These are phyloP conservation scores for Agapostemon virescens DNA, from an alignment of 2,888 invertebrate genomes.

Conservation along the genomic window DNA sequence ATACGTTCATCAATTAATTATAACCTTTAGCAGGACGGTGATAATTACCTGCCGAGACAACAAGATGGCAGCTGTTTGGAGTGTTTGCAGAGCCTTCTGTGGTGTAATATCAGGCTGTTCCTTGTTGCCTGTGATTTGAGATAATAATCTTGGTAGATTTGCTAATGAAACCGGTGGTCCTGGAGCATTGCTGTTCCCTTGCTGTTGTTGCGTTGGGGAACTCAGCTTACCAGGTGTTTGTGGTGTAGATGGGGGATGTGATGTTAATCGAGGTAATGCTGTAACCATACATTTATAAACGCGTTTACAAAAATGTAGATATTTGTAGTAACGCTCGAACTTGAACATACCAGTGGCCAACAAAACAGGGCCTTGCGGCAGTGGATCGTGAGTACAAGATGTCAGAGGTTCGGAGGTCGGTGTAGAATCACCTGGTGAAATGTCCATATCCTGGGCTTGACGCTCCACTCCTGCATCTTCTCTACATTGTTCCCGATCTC, in stretches of 20 bases:
- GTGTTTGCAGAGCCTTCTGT: slow-evolving; percentile 82
- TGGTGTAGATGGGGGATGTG: slow-evolving; percentile 81
- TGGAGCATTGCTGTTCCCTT: slow-evolving; percentile 77
- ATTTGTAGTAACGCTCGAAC: background rate
- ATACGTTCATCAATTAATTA: no score
- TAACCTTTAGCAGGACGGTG: no score
- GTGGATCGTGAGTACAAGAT: slow-evolving; percentile 82
- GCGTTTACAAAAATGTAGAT: background rate
- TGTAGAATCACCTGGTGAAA: slow-evolving; percentile 94
- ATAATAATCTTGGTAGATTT: slow-evolving; percentile 81
- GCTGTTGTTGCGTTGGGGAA: slow-evolving; percentile 75
- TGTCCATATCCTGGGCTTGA: slow-evolving; percentile 93
- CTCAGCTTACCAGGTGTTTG: slow-evolving; percentile 77
- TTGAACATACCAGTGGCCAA: slow-evolving; percentile 82
- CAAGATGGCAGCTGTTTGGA: slow-evolving; percentile 81
- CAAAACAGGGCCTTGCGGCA: slow-evolving; percentile 84
- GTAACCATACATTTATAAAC: slow-evolving; percentile 20
- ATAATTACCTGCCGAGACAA: slow-evolving; percentile 78
- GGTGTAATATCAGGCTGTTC: slow-evolving; percentile 82
- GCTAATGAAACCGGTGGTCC: slow-evolving; percentile 81
- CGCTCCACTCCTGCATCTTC: slow-evolving; percentile 78
- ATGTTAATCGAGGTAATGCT: slow-evolving; percentile 85
- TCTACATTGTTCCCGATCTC: slow-evolving; percentile 73
- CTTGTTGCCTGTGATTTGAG: slow-evolving; percentile 81
- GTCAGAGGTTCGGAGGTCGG: slow-evolving; percentile 89